These are phyloP conservation scores for Epirrita christyi DNA, from an alignment of 2,888 invertebrate species.

Conservation along the genomic window DNA sequence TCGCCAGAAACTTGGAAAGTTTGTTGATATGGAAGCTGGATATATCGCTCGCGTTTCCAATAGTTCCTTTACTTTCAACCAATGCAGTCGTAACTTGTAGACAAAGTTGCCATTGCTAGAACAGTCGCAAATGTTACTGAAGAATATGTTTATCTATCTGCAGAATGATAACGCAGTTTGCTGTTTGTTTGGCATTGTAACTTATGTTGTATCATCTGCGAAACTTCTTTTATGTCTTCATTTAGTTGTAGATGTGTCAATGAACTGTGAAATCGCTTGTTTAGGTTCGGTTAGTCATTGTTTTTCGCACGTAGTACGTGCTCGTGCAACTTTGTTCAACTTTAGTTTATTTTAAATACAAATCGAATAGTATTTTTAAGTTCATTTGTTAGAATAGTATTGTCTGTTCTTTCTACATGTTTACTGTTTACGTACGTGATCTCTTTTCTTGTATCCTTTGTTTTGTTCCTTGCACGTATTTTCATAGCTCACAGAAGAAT, in stretches of 20 bases:
- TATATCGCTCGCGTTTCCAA: constrained; percentile 63
- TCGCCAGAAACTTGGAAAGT: constrained; percentile 63
- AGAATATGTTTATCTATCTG: constrained; percentile 52
- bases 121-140: constrained; percentile 65
- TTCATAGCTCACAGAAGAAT: constrained; percentile 1
- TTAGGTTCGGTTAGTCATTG: constrained; percentile 25
- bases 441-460: constrained; percentile 8
- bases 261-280: constrained; percentile 23
- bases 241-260: constrained; percentile 22
- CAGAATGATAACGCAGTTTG: constrained; percentile 57
- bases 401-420: constrained; percentile 15
- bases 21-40: constrained; percentile 63
- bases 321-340: constrained; percentile 17
- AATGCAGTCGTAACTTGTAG: constrained; percentile 52
- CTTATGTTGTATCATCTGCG: constrained; percentile 39
- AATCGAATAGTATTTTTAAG: constrained; percentile 15
- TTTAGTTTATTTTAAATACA: constrained; percentile 22
- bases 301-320: constrained; percentile 22
- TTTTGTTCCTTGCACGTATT: constrained; percentile 25
- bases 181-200: constrained; percentile 44
- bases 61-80: constrained; percentile 59
- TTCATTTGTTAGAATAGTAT: constrained; percentile 13
- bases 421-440: constrained; percentile 17
- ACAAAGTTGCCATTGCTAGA: constrained; percentile 71
- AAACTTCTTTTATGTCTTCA: constrained; percentile 34